Base-by-base conservation (phyloP, 2,113 vertebrate genomes). In the Tragulus kanchil region DNA sequence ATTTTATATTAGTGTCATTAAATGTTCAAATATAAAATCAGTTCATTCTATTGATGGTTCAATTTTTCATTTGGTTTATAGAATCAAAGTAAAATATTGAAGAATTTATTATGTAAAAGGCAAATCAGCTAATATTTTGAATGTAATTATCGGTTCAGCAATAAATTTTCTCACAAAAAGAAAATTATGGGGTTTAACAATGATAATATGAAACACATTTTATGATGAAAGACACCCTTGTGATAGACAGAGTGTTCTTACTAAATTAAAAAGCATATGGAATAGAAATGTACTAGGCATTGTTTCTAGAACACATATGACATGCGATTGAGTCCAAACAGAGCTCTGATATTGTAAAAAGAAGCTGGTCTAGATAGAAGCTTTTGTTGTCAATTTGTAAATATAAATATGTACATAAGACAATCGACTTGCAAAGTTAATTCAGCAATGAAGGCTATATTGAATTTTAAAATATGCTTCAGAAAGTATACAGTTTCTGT, bases 81-180 rank as follows among this genome's bases (percentile, higher is more conserved):
- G 15, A 77, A 31, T 31, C 26, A 52, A 6, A 77, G 15, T 52
- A 52, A 52, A 95, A 62, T 25, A 59, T 90, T 67, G 65, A 59
- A 12, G 45, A 90, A 50, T 83, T 56, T 84, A 65, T 67, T 83
- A 62, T 42, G 23, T 77, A 16, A 90, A 58, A 90, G 52, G 42
- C 52, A 52, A 95, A 67, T 87, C 14, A 87, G 42, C 71, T 93
- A 86, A 79, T n/a, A n/a, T n/a, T n/a, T n/a, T n/a, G n/a, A n/a
- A n/a, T 58, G 65, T 75, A 84, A 64, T 12, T 54, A 19, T 17
- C 65, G 48, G 15, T 75, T 79, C 31, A 84, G 21, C 56, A 50
- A 65, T 90, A 77, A 77, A 90, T 23, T 59, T 77, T 64, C 58
- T 75, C n/a, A 56, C 88, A 77, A 90, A 93, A 45, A 45, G 10